Conservation (phyloP, 2,113 vertebrate species). For the Rissa tridactyla region DNA sequence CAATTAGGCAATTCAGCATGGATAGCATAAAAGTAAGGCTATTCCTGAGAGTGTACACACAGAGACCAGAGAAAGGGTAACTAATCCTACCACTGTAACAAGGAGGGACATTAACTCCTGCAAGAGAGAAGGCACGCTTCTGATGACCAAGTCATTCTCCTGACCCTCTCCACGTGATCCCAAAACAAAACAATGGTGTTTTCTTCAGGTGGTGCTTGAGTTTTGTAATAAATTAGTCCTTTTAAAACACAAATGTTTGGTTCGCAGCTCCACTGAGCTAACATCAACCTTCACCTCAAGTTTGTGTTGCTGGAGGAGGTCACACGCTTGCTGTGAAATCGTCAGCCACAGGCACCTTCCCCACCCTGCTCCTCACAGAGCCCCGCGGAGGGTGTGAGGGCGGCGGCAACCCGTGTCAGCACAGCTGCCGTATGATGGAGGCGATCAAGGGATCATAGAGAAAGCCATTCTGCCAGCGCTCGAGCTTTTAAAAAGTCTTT, state of each 20-base stretch:
- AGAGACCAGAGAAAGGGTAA: not conserved
- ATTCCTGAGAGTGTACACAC: not conserved
- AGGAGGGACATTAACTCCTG: not conserved
- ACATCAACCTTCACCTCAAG: not conserved
- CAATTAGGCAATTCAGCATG: not conserved
- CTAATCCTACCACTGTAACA: not conserved
- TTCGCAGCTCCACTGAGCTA: not conserved
- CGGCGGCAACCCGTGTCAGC: not conserved
- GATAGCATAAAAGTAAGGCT: not conserved
- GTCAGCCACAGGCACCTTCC: not conserved
- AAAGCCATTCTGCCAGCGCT: not conserved
- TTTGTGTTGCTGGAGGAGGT: not conserved
- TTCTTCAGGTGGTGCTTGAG: not conserved
- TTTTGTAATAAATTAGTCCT: not conserved
- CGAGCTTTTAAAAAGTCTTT: not conserved
- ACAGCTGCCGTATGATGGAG: not conserved
- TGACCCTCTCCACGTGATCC: not conserved
- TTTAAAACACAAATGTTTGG: not conserved
- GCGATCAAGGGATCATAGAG: not conserved
- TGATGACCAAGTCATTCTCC: not conserved
- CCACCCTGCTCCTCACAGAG: not conserved
- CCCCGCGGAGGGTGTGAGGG: not conserved
- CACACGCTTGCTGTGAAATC: not conserved
- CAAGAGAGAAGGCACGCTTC: not conserved
- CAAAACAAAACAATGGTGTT: not conserved